Conservation (phyloP, 2,113 vertebrate species). For the Agelaius phoeniceus region DNA sequence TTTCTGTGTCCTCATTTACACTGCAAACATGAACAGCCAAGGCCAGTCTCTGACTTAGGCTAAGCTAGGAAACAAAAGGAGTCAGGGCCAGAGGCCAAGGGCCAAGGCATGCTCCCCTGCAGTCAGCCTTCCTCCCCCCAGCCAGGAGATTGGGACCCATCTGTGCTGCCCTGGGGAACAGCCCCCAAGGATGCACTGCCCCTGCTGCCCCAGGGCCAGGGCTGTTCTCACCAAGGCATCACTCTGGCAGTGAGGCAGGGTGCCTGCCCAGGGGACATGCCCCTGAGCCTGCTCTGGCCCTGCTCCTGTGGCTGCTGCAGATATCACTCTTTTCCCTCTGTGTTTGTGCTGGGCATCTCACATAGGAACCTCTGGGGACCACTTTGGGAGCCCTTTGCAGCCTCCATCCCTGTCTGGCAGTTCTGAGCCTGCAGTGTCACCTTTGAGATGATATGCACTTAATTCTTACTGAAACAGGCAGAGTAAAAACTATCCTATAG, state of each 20-base stretch:
- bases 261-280: rapidly evolving
- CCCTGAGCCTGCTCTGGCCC: not conserved
- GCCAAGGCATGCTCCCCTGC: not conserved
- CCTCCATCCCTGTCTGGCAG: not conserved
- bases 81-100: not conserved
- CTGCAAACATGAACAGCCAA: not conserved
- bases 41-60: rapidly evolving
- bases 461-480: not conserved
- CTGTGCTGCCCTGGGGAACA: not conserved
- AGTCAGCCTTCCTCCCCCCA: not conserved
- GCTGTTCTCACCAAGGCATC: not conserved
- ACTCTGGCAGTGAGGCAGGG: not conserved
- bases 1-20: not conserved
- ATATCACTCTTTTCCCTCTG: not conserved
- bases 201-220: not conserved
- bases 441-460: not conserved
- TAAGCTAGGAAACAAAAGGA: not conserved
- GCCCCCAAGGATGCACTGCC: rapidly evolving
- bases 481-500: not conserved
- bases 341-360: not conserved
- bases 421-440: not conserved
- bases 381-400: not conserved
- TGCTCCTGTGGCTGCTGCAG: not conserved
- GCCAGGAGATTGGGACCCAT: not conserved
- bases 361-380: not conserved